phyloP scores from a whole-genome alignment of 2,888 invertebrate genomes.

The Drosophila atripex region DNA sequence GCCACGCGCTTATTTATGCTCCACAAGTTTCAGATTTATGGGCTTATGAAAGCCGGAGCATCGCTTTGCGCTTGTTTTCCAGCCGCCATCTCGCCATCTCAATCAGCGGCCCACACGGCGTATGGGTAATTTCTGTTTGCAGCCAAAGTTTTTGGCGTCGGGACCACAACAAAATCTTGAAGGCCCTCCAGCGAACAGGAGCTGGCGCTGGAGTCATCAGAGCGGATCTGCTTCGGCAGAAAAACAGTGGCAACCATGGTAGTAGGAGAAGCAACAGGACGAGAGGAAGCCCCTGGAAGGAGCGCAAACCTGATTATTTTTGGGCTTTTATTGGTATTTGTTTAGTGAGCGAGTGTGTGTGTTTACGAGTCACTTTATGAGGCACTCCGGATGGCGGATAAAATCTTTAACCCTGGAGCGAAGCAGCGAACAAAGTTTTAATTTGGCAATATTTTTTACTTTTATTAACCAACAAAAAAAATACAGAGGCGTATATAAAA shows the following conservation, averaged over 20 bases:
- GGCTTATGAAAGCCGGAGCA: conserved; percentile 56
- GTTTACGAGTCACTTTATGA: conserved; percentile 16
- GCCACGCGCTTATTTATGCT: conserved; percentile 61
- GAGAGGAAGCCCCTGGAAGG: conserved; percentile 13
- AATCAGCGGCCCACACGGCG: conserved; percentile 70
- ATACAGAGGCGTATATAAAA: conserved; percentile 22
- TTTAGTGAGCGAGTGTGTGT: conserved; percentile 46
- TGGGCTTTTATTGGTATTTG: conserved; percentile 72
- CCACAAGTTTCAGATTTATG: conserved; percentile 69
- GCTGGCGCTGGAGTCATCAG: neutral
- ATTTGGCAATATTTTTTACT: conserved; percentile 2
- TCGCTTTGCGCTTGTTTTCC: neutral
- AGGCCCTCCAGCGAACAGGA: conserved; percentile 67
- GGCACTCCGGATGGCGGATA: neutral
- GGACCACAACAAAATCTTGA: conserved; percentile 70
- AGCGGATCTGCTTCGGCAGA: neutral
- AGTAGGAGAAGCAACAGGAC: neutral
- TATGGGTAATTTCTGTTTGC: conserved; percentile 76
- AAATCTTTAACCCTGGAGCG: conserved; percentile 28
- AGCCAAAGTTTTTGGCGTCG: conserved; percentile 59
- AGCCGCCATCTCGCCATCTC: conserved; percentile 47
- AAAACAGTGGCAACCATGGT: neutral
- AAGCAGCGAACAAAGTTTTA: conserved; percentile 5
- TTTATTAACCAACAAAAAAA: neutral
- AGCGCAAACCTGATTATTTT: conserved; percentile 72